Conservation (phyloP, 1,140 invertebrate species). For the Pararge aegeria region DNA sequence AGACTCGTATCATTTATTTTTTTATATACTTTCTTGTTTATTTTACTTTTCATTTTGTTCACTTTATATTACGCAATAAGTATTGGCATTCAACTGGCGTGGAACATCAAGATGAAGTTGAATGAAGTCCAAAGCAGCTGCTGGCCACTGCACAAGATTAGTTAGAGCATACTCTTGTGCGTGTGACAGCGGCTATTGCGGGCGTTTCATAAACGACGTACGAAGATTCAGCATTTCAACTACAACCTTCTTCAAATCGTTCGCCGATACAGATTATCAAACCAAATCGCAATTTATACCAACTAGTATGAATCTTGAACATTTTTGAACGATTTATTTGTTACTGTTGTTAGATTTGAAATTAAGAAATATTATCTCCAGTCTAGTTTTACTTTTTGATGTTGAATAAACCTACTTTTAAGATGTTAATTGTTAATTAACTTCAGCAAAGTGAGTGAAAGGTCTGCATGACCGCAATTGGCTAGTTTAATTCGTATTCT, state of each 20-base stretch:
- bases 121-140: slow-evolving; percentile 91
- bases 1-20: too few relatives aligned
- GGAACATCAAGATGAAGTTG: slow-evolving; percentile 13
- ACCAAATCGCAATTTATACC: too few relatives aligned
- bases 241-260: neutral
- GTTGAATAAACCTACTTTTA: too few relatives aligned
- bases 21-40: neutral
- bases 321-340: too few relatives aligned
- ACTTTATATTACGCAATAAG: neutral
- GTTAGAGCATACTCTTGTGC: slow-evolving; percentile 93
- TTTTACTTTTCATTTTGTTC: neutral
- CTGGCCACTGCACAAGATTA: slow-evolving; percentile 98
- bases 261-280: neutral
- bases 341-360: neutral
- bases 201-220: slow-evolving; percentile 80
- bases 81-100: neutral
- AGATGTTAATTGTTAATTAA: neutral
- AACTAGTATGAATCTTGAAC: too few relatives aligned
- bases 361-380: neutral
- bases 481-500: neutral
- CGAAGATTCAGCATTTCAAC: slow-evolving; percentile 24
- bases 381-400: too few relatives aligned
- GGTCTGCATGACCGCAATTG: neutral
- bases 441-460: slow-evolving; percentile 22
- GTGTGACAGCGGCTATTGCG: slow-evolving; percentile 98